These are phyloP conservation scores for Onychorhynchus coronatus DNA, from an alignment of 2,113 vertebrate species.

Conservation along the genomic window DNA sequence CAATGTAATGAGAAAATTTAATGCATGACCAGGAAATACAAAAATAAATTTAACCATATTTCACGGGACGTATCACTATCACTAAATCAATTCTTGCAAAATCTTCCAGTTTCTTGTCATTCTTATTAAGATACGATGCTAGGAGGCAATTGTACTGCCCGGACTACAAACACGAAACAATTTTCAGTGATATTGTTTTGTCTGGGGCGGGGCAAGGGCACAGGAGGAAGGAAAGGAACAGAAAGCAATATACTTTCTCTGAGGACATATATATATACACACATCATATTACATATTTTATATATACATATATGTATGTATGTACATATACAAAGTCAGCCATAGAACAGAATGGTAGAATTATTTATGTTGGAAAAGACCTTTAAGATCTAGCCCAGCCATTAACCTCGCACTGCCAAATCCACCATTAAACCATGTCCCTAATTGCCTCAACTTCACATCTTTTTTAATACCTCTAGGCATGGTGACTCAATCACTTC, in stretches of 20 bases:
- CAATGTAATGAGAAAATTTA: slow-evolving; percentile 29
- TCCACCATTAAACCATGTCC: neutral
- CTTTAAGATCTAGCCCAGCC: neutral
- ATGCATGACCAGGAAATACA: neutral
- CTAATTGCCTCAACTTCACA: rapidly evolving
- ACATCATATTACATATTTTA: neutral
- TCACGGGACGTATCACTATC: neutral
- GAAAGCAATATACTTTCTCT: neutral
- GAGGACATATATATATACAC: neutral
- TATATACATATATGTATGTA: neutral
- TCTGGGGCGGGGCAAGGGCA: neutral
- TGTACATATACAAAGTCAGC: neutral
- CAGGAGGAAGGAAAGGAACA: neutral
- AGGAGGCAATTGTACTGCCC: neutral
- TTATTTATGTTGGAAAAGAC: neutral
- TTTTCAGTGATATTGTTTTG: neutral
- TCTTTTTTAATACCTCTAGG: neutral
- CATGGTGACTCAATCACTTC: neutral
- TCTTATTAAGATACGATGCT: neutral
- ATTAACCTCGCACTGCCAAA: neutral
- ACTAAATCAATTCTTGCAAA: neutral
- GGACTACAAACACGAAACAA: neutral
- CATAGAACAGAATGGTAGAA: neutral
- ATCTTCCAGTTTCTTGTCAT: neutral
- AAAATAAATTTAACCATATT: slow-evolving; percentile 13